phyloP scores from a whole-genome alignment of 2,888 invertebrate genomes.

The Caenorhabditis afra region DNA sequence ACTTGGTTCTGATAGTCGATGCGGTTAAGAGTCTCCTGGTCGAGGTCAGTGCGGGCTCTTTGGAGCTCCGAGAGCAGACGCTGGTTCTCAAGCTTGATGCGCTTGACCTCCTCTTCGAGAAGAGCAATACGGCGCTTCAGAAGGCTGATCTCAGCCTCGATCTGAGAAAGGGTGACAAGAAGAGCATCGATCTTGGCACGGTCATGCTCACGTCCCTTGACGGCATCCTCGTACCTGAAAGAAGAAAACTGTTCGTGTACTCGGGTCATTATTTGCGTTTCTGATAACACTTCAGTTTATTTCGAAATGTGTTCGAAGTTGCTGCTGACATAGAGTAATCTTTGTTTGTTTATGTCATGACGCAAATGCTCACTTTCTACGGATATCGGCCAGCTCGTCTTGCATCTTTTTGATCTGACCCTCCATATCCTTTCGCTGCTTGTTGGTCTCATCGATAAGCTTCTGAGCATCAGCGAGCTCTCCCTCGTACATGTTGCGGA shows the following conservation, averaged over 20 bases:
- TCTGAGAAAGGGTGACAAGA: slow-evolving; percentile 82
- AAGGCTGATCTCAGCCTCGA: slow-evolving; percentile 82
- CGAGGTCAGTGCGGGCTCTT: slow-evolving; percentile 80
- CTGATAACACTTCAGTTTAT: slow-evolving; percentile 15
- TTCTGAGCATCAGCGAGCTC: slow-evolving; percentile 73
- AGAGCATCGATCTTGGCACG: slow-evolving; percentile 82
- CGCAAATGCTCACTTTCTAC: slow-evolving; percentile 62
- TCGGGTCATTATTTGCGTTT: slow-evolving; percentile 29
- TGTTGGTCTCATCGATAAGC: slow-evolving; percentile 74
- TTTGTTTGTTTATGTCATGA: background rate
- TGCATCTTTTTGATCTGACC: slow-evolving; percentile 72
- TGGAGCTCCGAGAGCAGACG: slow-evolving; percentile 73
- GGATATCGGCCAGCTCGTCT: slow-evolving; percentile 70
- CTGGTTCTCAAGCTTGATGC: slow-evolving; percentile 82
- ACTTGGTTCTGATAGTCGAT: slow-evolving; percentile 83
- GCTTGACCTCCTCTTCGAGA: slow-evolving; percentile 80
- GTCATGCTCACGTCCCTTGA: slow-evolving; percentile 76
- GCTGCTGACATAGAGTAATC: background rate
- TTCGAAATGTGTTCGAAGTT: background rate
- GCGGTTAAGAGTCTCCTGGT: slow-evolving; percentile 82
- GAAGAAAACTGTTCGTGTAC: slow-evolving; percentile 3
- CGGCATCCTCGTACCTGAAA: slow-evolving; percentile 80
- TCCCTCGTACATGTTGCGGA: slow-evolving; percentile 74
- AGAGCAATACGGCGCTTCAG: slow-evolving; percentile 77
- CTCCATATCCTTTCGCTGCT: slow-evolving; percentile 69